These are phyloP conservation scores for Acridotheres tristis DNA, from an alignment of 2,797 vertebrate species.

Conservation along the genomic window DNA sequence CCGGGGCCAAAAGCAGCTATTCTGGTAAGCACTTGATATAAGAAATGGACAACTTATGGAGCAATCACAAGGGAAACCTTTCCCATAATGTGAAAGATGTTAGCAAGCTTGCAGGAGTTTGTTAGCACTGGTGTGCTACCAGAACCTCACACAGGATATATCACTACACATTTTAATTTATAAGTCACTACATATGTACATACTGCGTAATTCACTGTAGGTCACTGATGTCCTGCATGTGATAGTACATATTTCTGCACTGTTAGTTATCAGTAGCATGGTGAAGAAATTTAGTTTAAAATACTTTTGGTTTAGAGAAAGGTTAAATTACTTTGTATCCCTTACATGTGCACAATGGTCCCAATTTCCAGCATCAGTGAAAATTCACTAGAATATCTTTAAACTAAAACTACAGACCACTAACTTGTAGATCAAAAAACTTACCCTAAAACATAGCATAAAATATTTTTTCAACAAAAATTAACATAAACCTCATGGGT, in stretches of 20 bases:
- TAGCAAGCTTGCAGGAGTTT: background rate
- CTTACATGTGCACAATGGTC: background rate
- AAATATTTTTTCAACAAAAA: background rate
- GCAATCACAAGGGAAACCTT: background rate
- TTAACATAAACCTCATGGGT: background rate
- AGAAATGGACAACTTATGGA: background rate
- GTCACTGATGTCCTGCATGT: background rate
- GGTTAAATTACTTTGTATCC: background rate
- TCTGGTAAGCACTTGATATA: background rate
- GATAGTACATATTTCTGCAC: background rate
- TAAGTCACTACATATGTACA: background rate
- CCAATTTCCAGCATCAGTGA: background rate
- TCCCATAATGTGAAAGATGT: background rate
- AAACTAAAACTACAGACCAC: background rate
- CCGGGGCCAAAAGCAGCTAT: background rate
- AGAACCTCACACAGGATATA: background rate
- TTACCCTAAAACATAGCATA: background rate
- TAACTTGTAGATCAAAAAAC: background rate
- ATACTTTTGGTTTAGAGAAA: background rate
- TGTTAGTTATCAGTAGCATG: background rate
- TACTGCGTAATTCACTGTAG: background rate
- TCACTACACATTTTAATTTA: background rate
- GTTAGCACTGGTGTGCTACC: background rate
- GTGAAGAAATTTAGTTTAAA: background rate
- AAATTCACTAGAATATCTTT: background rate